Evolutionary conservation across 2,797 vertebrate species (phyloP), one percentile per base, ranked within the genome.

Genomic region (Alca torda): DNA sequence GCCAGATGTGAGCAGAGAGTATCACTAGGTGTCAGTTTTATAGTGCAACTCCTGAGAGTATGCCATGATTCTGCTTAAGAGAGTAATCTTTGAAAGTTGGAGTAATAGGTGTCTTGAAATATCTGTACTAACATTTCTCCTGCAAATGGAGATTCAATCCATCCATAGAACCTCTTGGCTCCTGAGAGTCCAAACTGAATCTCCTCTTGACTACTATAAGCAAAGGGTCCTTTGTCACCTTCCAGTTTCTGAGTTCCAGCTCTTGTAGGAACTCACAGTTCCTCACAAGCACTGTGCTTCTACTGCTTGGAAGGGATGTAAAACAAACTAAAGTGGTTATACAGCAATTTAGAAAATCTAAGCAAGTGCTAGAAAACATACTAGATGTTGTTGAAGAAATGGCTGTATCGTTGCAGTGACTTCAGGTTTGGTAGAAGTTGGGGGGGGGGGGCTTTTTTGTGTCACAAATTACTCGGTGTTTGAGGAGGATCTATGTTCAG

Each of bases 351-450:
- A 11, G 67, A 33, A 80, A 53, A 83, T 13, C 61, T 20, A 11
- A 23, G 11, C 24, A 35, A 45, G 14, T 21, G n/a, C 76, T 41
- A 46, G 60, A 33, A 41, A 72, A 60, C 0, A 3, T 24, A 13
- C 11, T 59, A 26, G n/a, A 5, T 65, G 25, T 28, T 6, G 5
- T 8, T 64, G 19, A 46, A 84, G 30, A 20, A 2, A 0, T 0
- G 2, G 45, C 30, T 51, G 13, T 84, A 13, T 45, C 16, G 2
- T 18, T 43, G 31, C 37, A 26, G 11, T 25, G 45, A 31, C 17
- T 72, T 63, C 6, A 12, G 48, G 6, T 39, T 86, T 60, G 28
- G 5, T 56, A 43, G 72, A 77, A 53, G 13, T 10, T 33, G 13
- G 39, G 12, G 39, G 16, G 37, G 14, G 9, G 46, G 9, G 10